Conservation (phyloP, 2,888 invertebrate species). For the Folsomia candida region DNA sequence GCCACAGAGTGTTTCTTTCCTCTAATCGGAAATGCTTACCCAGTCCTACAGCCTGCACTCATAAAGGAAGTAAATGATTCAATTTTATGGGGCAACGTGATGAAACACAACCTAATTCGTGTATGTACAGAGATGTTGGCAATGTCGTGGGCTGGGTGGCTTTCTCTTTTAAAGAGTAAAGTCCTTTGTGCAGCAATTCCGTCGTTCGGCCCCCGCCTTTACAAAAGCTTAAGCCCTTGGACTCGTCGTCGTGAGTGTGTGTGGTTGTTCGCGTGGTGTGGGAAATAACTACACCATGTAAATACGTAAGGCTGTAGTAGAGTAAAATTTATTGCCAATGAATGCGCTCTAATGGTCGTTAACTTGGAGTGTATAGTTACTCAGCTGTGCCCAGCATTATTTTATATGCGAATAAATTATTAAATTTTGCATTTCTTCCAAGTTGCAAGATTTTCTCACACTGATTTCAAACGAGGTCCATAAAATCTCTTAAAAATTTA, state of each 20-base stretch:
- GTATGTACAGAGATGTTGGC: not conserved
- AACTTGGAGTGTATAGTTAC: conserved; percentile 2
- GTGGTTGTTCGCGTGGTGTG: not conserved
- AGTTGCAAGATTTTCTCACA: not conserved
- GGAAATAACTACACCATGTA: not conserved
- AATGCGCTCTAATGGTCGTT: conserved; percentile 45
- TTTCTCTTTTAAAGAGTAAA: not conserved
- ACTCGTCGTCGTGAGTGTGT: no score
- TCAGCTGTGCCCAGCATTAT: not conserved
- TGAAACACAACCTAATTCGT: conserved; percentile 28
- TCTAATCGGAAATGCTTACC: not conserved
- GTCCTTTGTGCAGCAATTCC: not conserved
- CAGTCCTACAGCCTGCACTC: not conserved
- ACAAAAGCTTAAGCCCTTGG: conserved; percentile 15
- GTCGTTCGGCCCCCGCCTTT: no score
- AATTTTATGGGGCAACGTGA: conserved; percentile 48
- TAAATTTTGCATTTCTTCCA: not conserved
- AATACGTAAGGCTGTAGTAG: conserved; percentile 19
- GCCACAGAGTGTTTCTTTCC: not conserved
- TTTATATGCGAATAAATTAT: not conserved
- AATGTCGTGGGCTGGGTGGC: no score
- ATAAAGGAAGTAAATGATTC: conserved; percentile 37
- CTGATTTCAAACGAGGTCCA: not conserved
- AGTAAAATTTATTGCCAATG: conserved; percentile 50
- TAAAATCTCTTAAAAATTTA: not conserved